Evolutionary conservation across 2,888 invertebrate species (phyloP), one percentile per base, ranked within the genome.

Genomic region (Alsophila aescularia): DNA sequence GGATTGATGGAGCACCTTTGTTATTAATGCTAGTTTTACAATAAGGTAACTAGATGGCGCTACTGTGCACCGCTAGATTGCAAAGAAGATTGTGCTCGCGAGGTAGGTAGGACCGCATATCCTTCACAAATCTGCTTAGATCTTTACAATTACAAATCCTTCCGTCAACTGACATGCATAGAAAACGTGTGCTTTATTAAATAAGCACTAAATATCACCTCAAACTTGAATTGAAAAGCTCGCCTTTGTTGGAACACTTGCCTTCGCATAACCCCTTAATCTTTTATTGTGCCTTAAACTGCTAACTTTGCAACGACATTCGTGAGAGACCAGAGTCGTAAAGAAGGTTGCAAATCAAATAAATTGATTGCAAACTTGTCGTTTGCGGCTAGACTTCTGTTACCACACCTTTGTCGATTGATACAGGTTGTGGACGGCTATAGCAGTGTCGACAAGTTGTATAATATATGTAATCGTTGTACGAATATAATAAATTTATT

Each of bases 201-300:
- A 63, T 65, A 55, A 62, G 65, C 62, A 69, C 64, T 67, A 67
- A 70, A 60, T 62, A 42, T 50, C 39, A 13, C 52, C 49, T 15
- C 41, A 37, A 43, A 55, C 58, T 71, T 66, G 66, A 70, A 71
- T 69, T 64, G 67, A 66, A 73, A 67, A 71, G 63, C 59, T 45
- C 42, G 35, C 62, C 58, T 69, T 72, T 73, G 72, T 73, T 60
- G 60, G 48, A 34, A 21, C 18, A 44, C 35, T 53, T 54, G 43
- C 52, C 48, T 64, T 65, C 62, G 56, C 52, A 54, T 54, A 62
- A 60, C 61, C 49, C 53, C 60, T 62, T 67, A 67, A 68, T 64
- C 67, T 69, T 67, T 63, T 67, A 63, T 59, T 60, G 59, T 62
- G 50, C 44, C 40, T 54, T 41, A 64, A 60, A 62, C 55, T 37